Evolutionary conservation across 2,113 vertebrate species (phyloP), one percentile per base, ranked within the genome.

Genomic region (Piprites chloris): DNA sequence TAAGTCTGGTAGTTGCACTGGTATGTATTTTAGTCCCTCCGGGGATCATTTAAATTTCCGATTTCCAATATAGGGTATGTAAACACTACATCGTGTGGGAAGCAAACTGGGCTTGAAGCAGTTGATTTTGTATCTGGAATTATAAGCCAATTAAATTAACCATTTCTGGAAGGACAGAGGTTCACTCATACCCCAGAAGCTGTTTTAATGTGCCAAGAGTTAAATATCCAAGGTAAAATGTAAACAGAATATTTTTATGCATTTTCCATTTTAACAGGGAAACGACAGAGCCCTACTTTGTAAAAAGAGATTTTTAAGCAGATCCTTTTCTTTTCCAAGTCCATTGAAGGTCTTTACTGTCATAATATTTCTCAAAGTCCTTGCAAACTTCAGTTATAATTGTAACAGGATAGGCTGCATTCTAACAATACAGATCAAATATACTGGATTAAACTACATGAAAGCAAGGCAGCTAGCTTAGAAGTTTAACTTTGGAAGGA

Each of bases 31-130:
- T 71, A 94, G 50, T 46, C 46, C 87, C 79, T 90, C 63, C 35
- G 78, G 93, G 91, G 77, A 90, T 72, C 52, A 92, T 89, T 96
- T 87, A 77, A 79, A 95, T 92, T 82, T 91, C 61, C 72, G 67
- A 5, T 86, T 90, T 93, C 89, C 56, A 68, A 23, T 77, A 67
- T 26, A 72, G 47, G 11, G 7, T 71, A 58, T 67, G 33, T 52
- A 79, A 85, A 39, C 59, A 66, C 41, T 52, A 68, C 10, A 50
- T 62, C 35, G n/a, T 16, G 9, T 41, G 73, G 16, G 14, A 93
- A 91, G 39, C 37, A 68, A 56, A 35, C 56, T 75, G 78, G 86
- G 9, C 63, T 82, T 65, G 89, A 96, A 96, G 42, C 46, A 93
- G 93, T 95, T 97, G 96, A 94, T 85, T 88, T 79, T 93, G 24